Conservation (phyloP, 2,797 vertebrate species). For the Ctenosaura bakeri region DNA sequence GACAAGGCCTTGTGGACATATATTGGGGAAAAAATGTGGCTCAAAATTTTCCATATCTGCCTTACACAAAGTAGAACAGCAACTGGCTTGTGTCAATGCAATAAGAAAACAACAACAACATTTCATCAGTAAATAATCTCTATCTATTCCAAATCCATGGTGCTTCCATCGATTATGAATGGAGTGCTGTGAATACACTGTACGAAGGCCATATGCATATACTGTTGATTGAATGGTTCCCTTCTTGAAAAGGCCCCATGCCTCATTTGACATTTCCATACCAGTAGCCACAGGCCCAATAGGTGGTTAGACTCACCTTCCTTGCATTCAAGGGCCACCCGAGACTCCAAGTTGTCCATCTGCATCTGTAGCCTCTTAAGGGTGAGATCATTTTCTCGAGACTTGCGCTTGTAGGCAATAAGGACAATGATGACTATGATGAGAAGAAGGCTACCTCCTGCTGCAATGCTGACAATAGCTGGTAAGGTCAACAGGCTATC, state of each 20-base stretch:
- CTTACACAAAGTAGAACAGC: neutral
- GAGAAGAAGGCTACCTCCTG: constrained; percentile 95
- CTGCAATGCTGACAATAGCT: constrained; percentile 95
- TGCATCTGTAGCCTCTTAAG: constrained; percentile 98
- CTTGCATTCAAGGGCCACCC: constrained; percentile 97
- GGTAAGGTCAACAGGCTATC: constrained; percentile 97
- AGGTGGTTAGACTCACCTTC: constrained; percentile 84
- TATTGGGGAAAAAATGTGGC: neutral
- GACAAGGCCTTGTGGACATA: neutral
- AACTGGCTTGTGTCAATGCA: neutral
- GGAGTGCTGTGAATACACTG: too few species aligned
- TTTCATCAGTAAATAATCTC: neutral
- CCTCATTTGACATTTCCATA: neutral
- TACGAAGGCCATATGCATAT: neutral
- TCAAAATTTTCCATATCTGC: neutral
- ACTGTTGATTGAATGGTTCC: neutral
- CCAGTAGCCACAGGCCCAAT: neutral
- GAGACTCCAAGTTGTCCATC: constrained; percentile 99
- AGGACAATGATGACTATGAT: constrained; percentile 98
- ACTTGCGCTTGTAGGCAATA: constrained; percentile 98
- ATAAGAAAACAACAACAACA: neutral
- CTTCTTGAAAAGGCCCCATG: neutral
- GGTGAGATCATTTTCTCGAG: constrained; percentile 96
- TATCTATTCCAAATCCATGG: neutral
- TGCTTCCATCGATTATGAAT: neutral